Conservation (phyloP, 2,113 vertebrate species). For the human region DNA sequence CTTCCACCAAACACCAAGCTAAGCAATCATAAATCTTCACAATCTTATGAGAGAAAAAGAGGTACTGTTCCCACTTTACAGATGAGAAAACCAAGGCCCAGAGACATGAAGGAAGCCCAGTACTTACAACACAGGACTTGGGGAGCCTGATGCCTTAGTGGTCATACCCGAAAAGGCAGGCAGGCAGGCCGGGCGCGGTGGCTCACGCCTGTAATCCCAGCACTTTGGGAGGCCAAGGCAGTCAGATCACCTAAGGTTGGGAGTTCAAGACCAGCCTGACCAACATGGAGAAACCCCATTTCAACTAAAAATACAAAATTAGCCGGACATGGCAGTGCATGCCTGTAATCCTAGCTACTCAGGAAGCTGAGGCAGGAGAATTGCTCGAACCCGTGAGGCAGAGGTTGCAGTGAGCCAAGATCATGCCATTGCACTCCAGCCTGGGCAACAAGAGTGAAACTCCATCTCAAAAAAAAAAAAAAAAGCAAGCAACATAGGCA, state of each 20-base stretch:
- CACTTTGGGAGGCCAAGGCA: too few relatives aligned
- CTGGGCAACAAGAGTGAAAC: fast-evolving
- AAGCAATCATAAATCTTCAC: fast-evolving
- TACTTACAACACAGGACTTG: fast-evolving
- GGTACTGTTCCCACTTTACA: background rate
- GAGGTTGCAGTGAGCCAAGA: too few relatives aligned
- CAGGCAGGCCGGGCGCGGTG: background rate
- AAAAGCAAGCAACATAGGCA: background rate
- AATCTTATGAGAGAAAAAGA: fast-evolving
- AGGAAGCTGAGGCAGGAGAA: too few relatives aligned
- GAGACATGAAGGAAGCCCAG: background rate
- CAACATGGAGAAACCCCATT: too few relatives aligned
- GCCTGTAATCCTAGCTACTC: too few relatives aligned
- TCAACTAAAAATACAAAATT: too few relatives aligned
- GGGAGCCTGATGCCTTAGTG: background rate
- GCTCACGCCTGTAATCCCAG: too few relatives aligned
- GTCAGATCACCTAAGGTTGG: fast-evolving
- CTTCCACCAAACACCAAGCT: background rate
- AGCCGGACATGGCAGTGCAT: fast-evolving
- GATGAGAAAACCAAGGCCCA: background rate
- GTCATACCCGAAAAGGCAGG: background rate
- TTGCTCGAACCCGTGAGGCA: fast-evolving
- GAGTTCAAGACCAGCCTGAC: too few relatives aligned
- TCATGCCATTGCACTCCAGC: too few relatives aligned
- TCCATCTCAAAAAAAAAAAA: too few relatives aligned